Percentiles rank a stretch among this genome's conserved stretches.
Conservation (phyloP, 2,888 invertebrate genomes). For the Sesia bembeciformis region DNA sequence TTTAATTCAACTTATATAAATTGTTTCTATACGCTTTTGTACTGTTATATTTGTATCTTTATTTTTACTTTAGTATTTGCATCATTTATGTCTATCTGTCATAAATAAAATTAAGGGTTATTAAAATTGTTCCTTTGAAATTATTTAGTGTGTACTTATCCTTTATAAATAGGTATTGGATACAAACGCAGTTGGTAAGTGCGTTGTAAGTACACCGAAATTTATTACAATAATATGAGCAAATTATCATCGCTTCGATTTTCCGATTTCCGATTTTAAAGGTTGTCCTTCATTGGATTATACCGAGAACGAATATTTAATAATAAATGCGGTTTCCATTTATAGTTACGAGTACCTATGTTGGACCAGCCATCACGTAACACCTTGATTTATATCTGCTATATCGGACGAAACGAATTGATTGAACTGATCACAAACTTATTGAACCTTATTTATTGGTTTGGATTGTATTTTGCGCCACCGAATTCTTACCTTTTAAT, state of each 20-base stretch:
- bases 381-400: conserved; percentile 8
- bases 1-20: too few species aligned
- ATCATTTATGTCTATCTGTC: too few species aligned
- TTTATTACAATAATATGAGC: background rate
- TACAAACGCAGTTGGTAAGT: too few species aligned
- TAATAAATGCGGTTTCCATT: background rate
- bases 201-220: too few species aligned
- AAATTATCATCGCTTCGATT: background rate
- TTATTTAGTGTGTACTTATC: too few species aligned
- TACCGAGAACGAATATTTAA: background rate
- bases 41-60: too few species aligned
- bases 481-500: too few species aligned
- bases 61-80: too few species aligned
- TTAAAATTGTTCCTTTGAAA: too few species aligned
- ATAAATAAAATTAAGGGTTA: too few species aligned
- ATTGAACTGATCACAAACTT: conserved; percentile 14
- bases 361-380: background rate
- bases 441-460: background rate
- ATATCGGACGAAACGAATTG: conserved; percentile 12
- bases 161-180: background rate
- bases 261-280: background rate
- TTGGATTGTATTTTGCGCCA: background rate
- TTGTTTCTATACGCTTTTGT: too few species aligned
- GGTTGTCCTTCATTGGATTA: background rate
- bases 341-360: background rate